phyloP scores from a whole-genome alignment of 1,140 invertebrate genomes.

The Teleopsis dalmanni region DNA sequence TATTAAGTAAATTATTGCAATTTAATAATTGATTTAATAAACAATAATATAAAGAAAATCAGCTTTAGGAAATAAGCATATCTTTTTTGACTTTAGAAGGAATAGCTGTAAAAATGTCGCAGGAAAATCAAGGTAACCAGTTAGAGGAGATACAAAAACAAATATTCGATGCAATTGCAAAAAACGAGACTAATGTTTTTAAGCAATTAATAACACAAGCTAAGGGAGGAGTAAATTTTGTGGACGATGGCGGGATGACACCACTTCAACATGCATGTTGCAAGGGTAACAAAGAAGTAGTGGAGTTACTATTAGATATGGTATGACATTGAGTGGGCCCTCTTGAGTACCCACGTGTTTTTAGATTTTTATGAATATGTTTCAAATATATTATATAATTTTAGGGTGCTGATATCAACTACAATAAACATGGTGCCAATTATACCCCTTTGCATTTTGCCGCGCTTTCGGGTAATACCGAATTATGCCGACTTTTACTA shows the following conservation, averaged over 20 bases:
- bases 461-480: conserved; percentile 81
- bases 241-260: conserved; percentile 81
- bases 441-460: conserved; percentile 97
- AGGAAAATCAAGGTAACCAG: conserved; percentile 22
- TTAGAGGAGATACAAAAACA: conserved; percentile 52
- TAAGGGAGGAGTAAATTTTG: conserved; percentile 62
- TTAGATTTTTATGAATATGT: background rate
- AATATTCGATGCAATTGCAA: conserved; percentile 62
- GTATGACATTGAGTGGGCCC: conserved; percentile 47
- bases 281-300: conserved; percentile 85
- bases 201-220: conserved; percentile 58
- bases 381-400: background rate
- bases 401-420: conserved; percentile 87
- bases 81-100: background rate
- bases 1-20: too few relatives aligned
- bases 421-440: conserved; percentile 79
- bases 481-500: conserved; percentile 77
- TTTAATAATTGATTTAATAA: too few relatives aligned
- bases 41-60: too few relatives aligned
- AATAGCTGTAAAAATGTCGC: conserved; percentile 17
- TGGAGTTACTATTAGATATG: conserved; percentile 79
- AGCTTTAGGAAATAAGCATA: too few relatives aligned
- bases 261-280: conserved; percentile 91
- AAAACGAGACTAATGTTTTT: conserved; percentile 60
- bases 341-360: background rate